Conservation (phyloP, 2,888 invertebrate genomes). For the Tipula unca region DNA sequence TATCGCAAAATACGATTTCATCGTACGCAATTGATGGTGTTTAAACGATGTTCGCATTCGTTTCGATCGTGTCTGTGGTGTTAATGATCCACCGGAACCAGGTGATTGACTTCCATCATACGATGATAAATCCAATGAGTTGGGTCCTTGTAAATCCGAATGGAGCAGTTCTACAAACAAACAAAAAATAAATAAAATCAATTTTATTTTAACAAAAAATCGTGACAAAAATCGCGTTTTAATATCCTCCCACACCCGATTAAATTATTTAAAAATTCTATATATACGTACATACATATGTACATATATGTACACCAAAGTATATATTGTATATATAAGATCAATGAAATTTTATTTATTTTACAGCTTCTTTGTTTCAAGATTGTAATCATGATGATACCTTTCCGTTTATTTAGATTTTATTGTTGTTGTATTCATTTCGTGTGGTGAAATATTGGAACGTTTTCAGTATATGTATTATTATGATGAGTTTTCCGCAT, state of each 20-base stretch:
- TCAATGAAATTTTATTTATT: not conserved
- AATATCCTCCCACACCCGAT: not conserved
- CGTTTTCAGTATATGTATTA: not conserved
- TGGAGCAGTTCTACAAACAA: conserved; percentile 26
- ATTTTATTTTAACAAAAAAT: not conserved
- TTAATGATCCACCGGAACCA: conserved; percentile 25
- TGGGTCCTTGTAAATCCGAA: conserved; percentile 24
- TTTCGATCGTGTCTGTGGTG: conserved; percentile 53
- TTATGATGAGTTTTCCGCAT: not conserved
- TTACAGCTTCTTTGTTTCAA: not conserved
- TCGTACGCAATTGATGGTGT: conserved; percentile 89
- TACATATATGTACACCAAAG: not conserved
- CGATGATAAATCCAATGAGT: conserved; percentile 27
- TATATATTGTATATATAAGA: not conserved
- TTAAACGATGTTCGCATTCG: conserved; percentile 96
- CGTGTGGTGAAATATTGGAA: not conserved
- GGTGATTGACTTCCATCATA: conserved; percentile 29
- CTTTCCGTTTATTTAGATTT: not conserved
- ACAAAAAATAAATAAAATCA: not conserved
- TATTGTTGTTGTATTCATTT: not conserved
- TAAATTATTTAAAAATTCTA: not conserved
- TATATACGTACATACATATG: not conserved
- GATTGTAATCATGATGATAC: not conserved
- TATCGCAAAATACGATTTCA: conserved; percentile 94
- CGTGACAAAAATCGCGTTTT: not conserved